These are phyloP conservation scores for Atherinosoma microstoma DNA, from an alignment of 2,797 vertebrate genomes.

Conservation along the genomic window DNA sequence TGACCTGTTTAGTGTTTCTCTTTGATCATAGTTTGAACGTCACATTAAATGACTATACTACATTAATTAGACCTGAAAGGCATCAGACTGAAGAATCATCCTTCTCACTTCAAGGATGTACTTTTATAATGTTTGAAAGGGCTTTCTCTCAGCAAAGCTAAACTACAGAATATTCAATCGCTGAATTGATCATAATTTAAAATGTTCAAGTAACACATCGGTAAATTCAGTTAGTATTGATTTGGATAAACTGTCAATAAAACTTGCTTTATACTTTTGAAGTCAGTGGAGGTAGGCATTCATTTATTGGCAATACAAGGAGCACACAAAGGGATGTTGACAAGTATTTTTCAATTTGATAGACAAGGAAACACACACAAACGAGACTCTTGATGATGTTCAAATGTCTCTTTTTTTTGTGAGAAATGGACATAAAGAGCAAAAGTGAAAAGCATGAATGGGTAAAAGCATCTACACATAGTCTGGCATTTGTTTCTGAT, in stretches of 20 bases:
- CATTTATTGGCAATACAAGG: constrained; percentile 34
- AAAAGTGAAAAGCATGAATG: constrained; percentile 60
- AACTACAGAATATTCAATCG: not conserved
- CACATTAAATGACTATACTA: constrained; percentile 16
- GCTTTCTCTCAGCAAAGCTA: constrained; percentile 29
- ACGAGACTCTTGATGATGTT: constrained; percentile 29
- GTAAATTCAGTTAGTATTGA: constrained; percentile 1
- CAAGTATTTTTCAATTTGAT: constrained; percentile 50
- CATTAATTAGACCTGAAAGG: constrained; percentile 39
- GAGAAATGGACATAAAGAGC: constrained; percentile 68
- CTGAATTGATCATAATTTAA: constrained; percentile 7
- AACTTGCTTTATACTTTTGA: constrained; percentile 10
- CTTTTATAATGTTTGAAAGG: constrained; percentile 9
- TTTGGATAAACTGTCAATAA: constrained; percentile 8
- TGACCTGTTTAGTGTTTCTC: constrained; percentile 27
- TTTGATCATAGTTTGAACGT: constrained; percentile 45
- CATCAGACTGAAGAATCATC: constrained; percentile 27
- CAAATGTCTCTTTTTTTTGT: constrained; percentile 43
- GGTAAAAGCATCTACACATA: constrained; percentile 49
- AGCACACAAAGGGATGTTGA: constrained; percentile 35
- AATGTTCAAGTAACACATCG: not conserved
- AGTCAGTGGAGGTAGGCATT: constrained; percentile 39
- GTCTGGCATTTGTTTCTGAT: constrained; percentile 64
- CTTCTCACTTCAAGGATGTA: constrained; percentile 28
- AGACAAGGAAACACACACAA: constrained; percentile 53